Evolutionary conservation across 2,888 invertebrate species (phyloP).

Genomic region (Drosophila diplacantha): DNA sequence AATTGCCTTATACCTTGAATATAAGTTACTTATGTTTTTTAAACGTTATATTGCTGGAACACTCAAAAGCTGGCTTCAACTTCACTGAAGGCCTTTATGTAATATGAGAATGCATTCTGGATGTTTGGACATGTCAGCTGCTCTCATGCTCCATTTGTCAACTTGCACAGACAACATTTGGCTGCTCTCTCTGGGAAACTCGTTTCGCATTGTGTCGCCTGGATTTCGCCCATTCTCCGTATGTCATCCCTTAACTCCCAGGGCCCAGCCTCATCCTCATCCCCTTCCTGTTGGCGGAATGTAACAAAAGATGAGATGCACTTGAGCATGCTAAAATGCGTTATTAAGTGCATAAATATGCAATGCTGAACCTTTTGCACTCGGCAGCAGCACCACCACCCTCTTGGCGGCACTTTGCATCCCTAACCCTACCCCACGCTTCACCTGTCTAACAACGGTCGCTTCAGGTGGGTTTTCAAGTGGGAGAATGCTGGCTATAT

Average conservation of each 20-base stretch:
- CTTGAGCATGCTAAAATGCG: slow-evolving; percentile 72
- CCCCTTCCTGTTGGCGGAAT: slow-evolving; percentile 12
- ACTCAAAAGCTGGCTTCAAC: neutral
- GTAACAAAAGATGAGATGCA: slow-evolving; percentile 71
- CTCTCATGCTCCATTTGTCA: slow-evolving; percentile 67
- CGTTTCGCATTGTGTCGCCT: slow-evolving; percentile 26
- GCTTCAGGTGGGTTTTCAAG: slow-evolving; percentile 55
- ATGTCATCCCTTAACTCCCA: neutral
- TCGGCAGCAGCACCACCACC: slow-evolving; percentile 9
- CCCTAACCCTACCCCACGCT: neutral
- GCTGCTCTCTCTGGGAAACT: slow-evolving; percentile 22
- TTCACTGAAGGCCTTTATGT: slow-evolving; percentile 5
- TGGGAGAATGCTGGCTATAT: slow-evolving; percentile 12
- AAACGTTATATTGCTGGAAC: neutral
- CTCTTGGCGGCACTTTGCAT: slow-evolving; percentile 10
- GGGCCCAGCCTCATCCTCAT: neutral
- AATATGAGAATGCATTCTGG: slow-evolving; percentile 18
- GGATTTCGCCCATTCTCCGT: slow-evolving; percentile 10
- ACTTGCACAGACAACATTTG: slow-evolving; percentile 40
- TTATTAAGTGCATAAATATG: slow-evolving; percentile 74
- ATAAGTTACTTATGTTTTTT: neutral
- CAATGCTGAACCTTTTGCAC: slow-evolving; percentile 52
- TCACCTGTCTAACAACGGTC: slow-evolving; percentile 48
- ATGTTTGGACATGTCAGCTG: slow-evolving; percentile 35
- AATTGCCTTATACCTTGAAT: no score